Evolutionary conservation across 2,797 vertebrate genomes (phyloP), one percentile per base, ranked within the genome.

Genomic region (Rhincodon typus): DNA sequence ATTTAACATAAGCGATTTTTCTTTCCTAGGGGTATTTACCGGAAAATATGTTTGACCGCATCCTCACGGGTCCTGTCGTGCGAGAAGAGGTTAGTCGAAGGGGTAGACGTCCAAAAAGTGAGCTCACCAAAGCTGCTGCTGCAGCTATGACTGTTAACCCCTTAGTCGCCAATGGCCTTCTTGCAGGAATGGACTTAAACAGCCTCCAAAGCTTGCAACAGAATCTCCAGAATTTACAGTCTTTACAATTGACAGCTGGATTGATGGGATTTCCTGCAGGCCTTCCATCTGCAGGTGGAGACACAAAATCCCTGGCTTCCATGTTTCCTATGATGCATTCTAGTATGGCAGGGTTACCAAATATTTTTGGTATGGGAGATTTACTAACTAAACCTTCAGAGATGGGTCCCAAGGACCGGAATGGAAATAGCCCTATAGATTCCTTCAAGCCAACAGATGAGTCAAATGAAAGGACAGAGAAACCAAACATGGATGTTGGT

Each of bases 321-420:
- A 98, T 99, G 98, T 99, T 99, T 97, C 99, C 99, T 97, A 99
- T 99, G 99, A 98, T 99, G 97, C 98, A 99, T 72, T 99, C 99
- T 0, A 98, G 98, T 96, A 99, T 99, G 98, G 97, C 98, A 7
- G 98, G 99, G 12, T 97, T 99, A 96, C 99, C 99, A 53, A 99
- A 99, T 97, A 97, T 99, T 96, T 96, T 99, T 57, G 97, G 98
- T 96, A 98, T 99, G 98, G 98, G 98, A 96, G 97, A 97, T 96
- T 97, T 99, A 95, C 96, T 99, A 0, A 97, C 98, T 38, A 99
- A 99, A 96, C 95, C 98, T 2, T 1, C 97, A 0, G 98, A 99
- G 70, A 96, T 97, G 87, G 94, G 96, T 96, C 96, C 97, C 0
- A 98, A 99, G 96, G 98, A 98, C 67, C 98, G 98, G 97, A 98